Conservation (phyloP, 2,797 vertebrate genomes). For the Crax fasciolata region DNA sequence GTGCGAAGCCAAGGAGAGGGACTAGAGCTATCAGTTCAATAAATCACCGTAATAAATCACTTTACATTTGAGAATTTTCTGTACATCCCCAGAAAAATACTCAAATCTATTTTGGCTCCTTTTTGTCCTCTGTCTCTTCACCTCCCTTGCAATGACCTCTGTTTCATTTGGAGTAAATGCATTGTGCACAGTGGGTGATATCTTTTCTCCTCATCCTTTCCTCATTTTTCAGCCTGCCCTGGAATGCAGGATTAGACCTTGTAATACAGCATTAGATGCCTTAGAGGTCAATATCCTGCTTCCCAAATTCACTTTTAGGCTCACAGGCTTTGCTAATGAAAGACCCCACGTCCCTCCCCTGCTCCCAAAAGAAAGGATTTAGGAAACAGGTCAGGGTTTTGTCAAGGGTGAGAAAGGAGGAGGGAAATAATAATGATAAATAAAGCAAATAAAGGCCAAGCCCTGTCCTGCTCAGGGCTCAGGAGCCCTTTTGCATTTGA, state of each 20-base stretch:
- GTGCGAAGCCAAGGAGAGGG: neutral
- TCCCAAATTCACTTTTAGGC: conserved; percentile 44
- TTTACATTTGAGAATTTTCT: neutral
- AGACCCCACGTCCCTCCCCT: neutral
- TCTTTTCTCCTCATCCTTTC: neutral
- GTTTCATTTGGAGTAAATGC: neutral
- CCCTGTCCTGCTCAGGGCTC: neutral
- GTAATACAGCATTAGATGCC: conserved; percentile 2
- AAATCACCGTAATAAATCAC: neutral
- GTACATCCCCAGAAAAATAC: neutral
- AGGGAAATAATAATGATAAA: conserved; percentile 59
- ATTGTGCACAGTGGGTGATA: neutral
- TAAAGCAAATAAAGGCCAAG: conserved; percentile 43
- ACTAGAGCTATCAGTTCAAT: neutral
- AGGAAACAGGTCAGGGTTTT: conserved; percentile 21
- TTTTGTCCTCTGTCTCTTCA: neutral
- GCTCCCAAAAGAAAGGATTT: neutral
- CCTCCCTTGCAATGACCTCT: neutral
- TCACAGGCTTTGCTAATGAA: conserved; percentile 46
- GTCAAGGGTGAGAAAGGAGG: conserved; percentile 23
- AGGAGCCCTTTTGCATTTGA: conserved; percentile 39
- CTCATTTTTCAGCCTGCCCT: neutral
- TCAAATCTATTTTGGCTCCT: neutral
- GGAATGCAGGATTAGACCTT: conserved; percentile 58
- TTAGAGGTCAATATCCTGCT: conserved; percentile 57